phyloP scores from a whole-genome alignment of 1,140 invertebrate genomes.

The Yoshiicerus persimilis region DNA sequence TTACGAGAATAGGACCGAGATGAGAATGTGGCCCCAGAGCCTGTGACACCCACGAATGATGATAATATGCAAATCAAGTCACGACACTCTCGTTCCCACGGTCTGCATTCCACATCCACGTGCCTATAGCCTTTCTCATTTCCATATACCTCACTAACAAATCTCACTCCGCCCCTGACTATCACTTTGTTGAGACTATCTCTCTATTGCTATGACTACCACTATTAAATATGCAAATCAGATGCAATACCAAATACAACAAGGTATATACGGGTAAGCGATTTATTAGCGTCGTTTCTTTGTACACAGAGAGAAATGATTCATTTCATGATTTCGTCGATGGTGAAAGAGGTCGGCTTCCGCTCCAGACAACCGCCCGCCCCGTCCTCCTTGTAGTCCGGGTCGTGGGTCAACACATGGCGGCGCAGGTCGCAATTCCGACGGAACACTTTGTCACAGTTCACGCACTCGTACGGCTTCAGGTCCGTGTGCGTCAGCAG shows the following conservation, averaged over 20 bases:
- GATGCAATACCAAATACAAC: neutral
- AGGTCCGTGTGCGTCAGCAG: conserved; percentile 86
- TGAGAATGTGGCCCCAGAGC: neutral
- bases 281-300: neutral
- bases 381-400: neutral
- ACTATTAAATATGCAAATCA: neutral
- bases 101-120: neutral
- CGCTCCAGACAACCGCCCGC: neutral
- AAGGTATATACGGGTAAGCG: neutral
- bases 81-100: neutral
- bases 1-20: too few relatives aligned
- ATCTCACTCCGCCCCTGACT: neutral
- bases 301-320: neutral
- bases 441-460: conserved; percentile 69
- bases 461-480: conserved; percentile 88
- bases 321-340: conserved; percentile 39
- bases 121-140: neutral
- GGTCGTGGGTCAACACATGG: conserved; percentile 56
- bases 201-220: neutral
- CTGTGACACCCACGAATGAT: neutral
- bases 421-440: conserved; percentile 56
- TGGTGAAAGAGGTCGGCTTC: conserved; percentile 33
- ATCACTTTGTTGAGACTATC: neutral
- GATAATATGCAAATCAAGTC: neutral
- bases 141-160: neutral